Evolutionary conservation across 2,888 invertebrate species (phyloP), one percentile per base, ranked within the genome.

Genomic region (Ypsolopha scabrella): DNA sequence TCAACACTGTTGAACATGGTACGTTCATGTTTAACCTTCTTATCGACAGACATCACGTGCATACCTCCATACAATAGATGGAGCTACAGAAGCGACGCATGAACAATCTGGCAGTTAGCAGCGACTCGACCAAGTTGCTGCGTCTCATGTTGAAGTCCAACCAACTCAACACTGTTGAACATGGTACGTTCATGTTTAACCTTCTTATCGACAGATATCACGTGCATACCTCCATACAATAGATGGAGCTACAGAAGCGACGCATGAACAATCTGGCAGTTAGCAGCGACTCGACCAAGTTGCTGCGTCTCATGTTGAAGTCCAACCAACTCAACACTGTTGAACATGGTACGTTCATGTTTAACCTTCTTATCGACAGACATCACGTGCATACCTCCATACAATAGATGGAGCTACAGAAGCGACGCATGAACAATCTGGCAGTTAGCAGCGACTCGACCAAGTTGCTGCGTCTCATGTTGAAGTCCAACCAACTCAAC

Each of bases 371-470:
- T n/a, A n/a, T n/a, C n/a, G n/a, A n/a, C n/a, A n/a, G n/a, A n/a
- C n/a, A n/a, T n/a, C n/a, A n/a, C n/a, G n/a, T n/a, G n/a, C n/a
- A n/a, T n/a, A n/a, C n/a, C n/a, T n/a, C n/a, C n/a, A n/a, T n/a
- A n/a, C 41, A 53, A 6, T 52, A 85, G 85, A 77, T 86, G 82
- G 77, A 83, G 58, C 58, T 86, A 1, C 86, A 85, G 50, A 75
- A 77, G n/a, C 73, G 76, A 1, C 75, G 80, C 1, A 75, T 81
- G 41, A 80, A 76, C 57, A 75, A 71, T 9, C 76, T 76, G 56
- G 78, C 62, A n/a, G 83, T 85, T 1, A 83, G 81, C 70, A 83
- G 83, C 48, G 81, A 86, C 46, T 76, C 81, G 0, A 86, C 85
- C 0, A 80, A 77, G 50, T 62, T 86, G 1, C 58, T 86, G 7